Percentiles rank a stretch among this genome's conserved stretches.
Conservation (phyloP, 2,113 vertebrate species). For the Manacus vitellinus region DNA sequence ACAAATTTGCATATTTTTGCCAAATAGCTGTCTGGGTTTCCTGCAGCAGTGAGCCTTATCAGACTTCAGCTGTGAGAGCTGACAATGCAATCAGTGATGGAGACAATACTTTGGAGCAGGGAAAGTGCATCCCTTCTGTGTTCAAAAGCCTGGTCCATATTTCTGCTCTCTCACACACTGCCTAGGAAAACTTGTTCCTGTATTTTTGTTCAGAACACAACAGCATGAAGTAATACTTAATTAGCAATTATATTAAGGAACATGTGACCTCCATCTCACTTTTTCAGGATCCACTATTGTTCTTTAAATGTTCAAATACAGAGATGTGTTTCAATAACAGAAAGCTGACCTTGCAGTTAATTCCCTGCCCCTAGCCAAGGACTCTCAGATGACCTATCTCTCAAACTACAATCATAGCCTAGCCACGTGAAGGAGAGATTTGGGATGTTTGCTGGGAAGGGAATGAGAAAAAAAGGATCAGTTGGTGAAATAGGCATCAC, state of each 20-base stretch:
- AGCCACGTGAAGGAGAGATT: not conserved
- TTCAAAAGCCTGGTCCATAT: accelerated
- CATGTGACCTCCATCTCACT: not conserved
- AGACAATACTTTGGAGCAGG: not conserved
- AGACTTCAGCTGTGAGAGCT: not conserved
- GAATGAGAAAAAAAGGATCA: not conserved
- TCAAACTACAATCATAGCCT: not conserved
- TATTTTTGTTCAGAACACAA: not conserved
- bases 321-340: not conserved
- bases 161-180: not conserved
- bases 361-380: not conserved
- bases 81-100: not conserved
- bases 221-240: not conserved
- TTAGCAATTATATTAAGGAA: not conserved
- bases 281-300: not conserved
- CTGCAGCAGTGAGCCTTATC: not conserved
- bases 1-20: not conserved
- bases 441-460: not conserved
- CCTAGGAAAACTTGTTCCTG: not conserved
- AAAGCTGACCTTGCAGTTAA: not conserved
- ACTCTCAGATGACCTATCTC: not conserved
- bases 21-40: not conserved
- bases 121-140: not conserved
- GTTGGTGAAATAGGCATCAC: not conserved
- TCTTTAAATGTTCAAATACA: not conserved